These are phyloP conservation scores for Accipiter cooperii DNA, from an alignment of 2,113 vertebrate genomes.

Conservation along the genomic window DNA sequence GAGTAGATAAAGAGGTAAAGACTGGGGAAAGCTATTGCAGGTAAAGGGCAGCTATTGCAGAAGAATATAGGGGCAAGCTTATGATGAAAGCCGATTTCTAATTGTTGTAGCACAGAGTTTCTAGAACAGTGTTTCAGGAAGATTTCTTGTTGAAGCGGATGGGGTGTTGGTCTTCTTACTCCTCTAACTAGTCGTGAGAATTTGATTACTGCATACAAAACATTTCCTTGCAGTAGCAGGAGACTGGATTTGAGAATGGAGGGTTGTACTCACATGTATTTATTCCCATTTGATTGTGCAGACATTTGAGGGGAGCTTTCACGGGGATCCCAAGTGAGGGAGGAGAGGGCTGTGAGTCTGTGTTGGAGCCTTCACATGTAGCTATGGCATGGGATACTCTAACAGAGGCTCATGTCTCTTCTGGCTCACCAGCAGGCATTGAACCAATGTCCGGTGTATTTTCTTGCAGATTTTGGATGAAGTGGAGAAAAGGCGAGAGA, in stretches of 20 bases:
- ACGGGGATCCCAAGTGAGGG: background rate
- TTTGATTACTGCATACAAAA: background rate
- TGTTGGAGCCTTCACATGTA: background rate
- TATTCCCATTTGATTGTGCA: background rate
- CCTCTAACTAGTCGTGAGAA: background rate
- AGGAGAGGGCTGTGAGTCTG: background rate
- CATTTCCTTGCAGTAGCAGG: background rate
- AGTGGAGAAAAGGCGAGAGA: constrained; percentile 90
- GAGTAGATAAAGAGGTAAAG: background rate
- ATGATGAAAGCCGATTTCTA: background rate
- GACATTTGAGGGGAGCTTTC: background rate
- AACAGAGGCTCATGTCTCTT: background rate
- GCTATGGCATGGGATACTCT: background rate
- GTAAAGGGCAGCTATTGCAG: background rate
- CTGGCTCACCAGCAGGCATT: background rate
- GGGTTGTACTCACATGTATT: background rate
- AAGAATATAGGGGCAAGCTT: background rate
- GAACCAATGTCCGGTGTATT: background rate
- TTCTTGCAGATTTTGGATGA: constrained; percentile 89
- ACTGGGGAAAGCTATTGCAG: background rate
- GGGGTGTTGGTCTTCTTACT: background rate
- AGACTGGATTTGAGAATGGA: background rate
- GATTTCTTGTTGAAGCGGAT: background rate
- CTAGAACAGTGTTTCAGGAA: background rate
- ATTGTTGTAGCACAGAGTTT: background rate